Conservation (phyloP, 2,888 invertebrate genomes). For the Pseudococcus longispinus region DNA sequence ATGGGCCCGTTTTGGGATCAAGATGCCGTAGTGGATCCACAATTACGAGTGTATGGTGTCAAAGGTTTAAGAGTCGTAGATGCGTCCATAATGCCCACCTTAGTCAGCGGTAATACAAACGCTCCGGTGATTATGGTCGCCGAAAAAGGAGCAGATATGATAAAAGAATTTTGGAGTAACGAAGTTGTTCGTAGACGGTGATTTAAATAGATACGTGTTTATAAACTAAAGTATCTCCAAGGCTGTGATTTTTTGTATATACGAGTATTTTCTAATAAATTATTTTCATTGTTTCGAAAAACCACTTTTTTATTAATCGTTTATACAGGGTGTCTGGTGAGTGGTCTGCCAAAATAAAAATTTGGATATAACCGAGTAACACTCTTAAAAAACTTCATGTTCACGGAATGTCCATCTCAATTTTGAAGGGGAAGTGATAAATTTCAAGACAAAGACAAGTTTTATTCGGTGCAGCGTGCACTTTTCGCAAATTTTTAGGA, state of each 20-base stretch:
- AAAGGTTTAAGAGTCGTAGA: constrained; percentile 81
- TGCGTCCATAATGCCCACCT: constrained; percentile 84
- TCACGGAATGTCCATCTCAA: no score
- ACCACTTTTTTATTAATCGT: not conserved
- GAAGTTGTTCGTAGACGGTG: not conserved
- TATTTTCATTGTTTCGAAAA: constrained; percentile 2
- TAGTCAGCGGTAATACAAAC: constrained; percentile 86
- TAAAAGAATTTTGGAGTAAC: constrained; percentile 77
- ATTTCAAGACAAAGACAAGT: no score
- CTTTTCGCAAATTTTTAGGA: no score
- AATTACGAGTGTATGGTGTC: constrained; percentile 79
- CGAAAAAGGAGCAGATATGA: constrained; percentile 87
- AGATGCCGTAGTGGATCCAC: constrained; percentile 82
- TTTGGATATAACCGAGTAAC: no score
- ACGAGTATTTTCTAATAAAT: constrained; percentile 20
- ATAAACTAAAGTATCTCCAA: not conserved
- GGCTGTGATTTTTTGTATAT: constrained; percentile 44
- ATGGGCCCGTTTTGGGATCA: constrained; percentile 89
- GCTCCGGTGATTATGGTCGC: constrained; percentile 89
- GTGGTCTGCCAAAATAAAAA: no score
- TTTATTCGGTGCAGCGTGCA: no score
- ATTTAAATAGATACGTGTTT: not conserved
- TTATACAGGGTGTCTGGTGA: no score
- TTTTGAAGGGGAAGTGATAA: no score
- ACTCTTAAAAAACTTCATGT: no score